Evolutionary conservation across 2,113 vertebrate species (phyloP).

Genomic region (Calyptommatus sinebrachiatus): DNA sequence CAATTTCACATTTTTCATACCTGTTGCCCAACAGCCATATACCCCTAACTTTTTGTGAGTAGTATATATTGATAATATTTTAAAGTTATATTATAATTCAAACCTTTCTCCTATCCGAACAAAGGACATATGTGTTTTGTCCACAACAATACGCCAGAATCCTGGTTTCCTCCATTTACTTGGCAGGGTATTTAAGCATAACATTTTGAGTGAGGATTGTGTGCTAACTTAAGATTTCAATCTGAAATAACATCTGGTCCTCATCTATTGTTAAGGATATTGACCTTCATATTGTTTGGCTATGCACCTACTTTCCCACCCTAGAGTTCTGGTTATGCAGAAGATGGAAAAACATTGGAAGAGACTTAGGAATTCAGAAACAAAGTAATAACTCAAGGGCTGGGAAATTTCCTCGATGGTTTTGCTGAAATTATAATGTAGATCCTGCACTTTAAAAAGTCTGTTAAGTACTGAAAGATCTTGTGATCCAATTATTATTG

Average conservation of each 20-base stretch:
- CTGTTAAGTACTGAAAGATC: neutral
- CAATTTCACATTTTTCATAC: too few relatives aligned
- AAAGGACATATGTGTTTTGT: neutral
- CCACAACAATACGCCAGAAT: neutral
- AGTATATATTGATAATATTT: too few relatives aligned
- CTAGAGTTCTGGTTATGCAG: neutral
- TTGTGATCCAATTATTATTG: neutral
- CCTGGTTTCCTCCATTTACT: neutral
- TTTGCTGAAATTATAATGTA: neutral
- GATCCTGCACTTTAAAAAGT: neutral
- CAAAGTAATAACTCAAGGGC: too few relatives aligned
- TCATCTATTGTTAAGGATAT: neutral
- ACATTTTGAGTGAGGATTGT: neutral
- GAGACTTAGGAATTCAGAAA: too few relatives aligned
- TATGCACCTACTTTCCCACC: neutral
- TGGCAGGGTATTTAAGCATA: neutral
- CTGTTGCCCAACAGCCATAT: too few relatives aligned
- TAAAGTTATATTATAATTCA: neutral
- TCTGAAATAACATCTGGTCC: neutral
- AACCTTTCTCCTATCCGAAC: neutral
- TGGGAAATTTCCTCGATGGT: neutral
- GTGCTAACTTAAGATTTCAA: neutral
- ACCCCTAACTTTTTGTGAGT: too few relatives aligned
- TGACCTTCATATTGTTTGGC: neutral
- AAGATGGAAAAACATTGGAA: neutral